Conservation (phyloP, 2,113 vertebrate species). For the Nycticebus coucang region DNA sequence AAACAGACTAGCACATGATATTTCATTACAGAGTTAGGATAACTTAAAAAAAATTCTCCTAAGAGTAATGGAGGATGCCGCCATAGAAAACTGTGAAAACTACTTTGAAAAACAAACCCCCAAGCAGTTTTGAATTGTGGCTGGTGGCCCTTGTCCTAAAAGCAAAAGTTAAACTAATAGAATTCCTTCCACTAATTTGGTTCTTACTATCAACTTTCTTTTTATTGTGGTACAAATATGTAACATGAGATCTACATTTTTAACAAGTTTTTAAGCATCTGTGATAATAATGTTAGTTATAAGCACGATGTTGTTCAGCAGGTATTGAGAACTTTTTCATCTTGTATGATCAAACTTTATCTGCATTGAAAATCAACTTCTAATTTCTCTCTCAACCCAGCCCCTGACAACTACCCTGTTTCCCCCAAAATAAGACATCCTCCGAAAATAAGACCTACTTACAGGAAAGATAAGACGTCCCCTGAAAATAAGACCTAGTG, state of each 20-base stretch:
- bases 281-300: neutral
- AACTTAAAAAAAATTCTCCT: conserved; percentile 24
- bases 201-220: neutral
- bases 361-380: neutral
- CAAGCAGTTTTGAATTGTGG: neutral
- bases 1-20: neutral
- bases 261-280: neutral
- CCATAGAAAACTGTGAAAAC: conserved; percentile 24
- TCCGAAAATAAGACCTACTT: too few relatives aligned
- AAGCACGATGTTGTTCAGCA: neutral
- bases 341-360: neutral
- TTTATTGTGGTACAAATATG: neutral
- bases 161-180: conserved; percentile 27
- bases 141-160: neutral
- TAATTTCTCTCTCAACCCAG: neutral
- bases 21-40: conserved; percentile 38
- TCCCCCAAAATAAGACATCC: too few relatives aligned
- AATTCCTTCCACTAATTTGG: neutral
- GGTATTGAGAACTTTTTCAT: neutral
- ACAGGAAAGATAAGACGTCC: too few relatives aligned
- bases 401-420: neutral
- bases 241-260: neutral
- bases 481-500: too few relatives aligned
- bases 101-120: neutral
- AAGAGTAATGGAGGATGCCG: neutral